Percentiles rank a stretch among this genome's conserved stretches.
These are phyloP conservation scores for Sesia apiformis DNA, from an alignment of 2,888 invertebrate genomes.

Conservation along the genomic window DNA sequence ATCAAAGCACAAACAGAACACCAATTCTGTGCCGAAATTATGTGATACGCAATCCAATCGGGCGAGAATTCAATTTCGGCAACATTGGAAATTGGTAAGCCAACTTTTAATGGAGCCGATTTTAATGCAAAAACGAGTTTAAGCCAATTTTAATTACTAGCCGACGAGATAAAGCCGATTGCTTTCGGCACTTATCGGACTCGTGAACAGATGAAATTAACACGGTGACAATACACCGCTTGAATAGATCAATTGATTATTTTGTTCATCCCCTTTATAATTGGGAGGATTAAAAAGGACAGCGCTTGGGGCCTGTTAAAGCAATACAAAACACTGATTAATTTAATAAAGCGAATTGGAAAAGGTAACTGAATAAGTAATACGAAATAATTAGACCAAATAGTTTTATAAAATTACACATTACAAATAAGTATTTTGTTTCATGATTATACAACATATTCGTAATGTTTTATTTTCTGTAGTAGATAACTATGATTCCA, in stretches of 20 bases:
- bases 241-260: background rate
- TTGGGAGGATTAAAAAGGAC: background rate
- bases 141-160: constrained; percentile 48
- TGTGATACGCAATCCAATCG: background rate
- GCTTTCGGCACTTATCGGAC: constrained; percentile 2
- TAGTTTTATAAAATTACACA: no score
- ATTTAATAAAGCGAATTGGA: background rate
- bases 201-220: background rate
- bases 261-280: background rate
- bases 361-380: no score
- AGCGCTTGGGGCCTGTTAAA: background rate
- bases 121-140: constrained; percentile 29
- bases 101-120: constrained; percentile 38
- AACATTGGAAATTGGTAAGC: constrained; percentile 16
- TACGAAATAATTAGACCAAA: no score
- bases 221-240: background rate
- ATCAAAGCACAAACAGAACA: no score
- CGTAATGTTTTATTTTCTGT: no score
- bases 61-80: background rate
- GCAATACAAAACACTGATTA: background rate
- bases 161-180: constrained; percentile 20
- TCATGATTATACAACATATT: no score
- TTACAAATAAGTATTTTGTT: no score
- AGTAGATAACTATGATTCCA: no score
- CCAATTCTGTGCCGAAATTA: no score